Evolutionary conservation across 30 jellyfish, hydroid and myxozoan species (phyloP), one percentile per base, ranked within the genome.

Genomic region (Cassiopea xamachana): DNA sequence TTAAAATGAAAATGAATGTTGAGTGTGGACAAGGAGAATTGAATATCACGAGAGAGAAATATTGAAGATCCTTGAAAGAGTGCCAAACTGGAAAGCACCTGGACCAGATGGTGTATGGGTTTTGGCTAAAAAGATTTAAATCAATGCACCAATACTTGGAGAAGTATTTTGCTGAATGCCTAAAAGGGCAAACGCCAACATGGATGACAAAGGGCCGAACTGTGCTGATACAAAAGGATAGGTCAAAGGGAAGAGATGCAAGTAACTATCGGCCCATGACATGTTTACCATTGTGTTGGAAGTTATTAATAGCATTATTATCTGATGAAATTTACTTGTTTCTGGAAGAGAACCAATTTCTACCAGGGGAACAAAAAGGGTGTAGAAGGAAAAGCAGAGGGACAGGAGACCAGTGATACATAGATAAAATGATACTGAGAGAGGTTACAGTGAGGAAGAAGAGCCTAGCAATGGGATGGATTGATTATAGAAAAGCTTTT

Each of bases 181-280:
- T 50, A 4, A 46, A 77, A 48, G 73, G 73, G 47, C 46, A 60
- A 44, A 44, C 47, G 47, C 86, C 86, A 47, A 27, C 15, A 13
- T 77, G 86, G 86, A 47, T 77, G 12, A 47, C 47, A 44, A 73
- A 77, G 48, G 86, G 71, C 7, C 86, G 89, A 80, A 80, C 89
- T 15, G 13, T 64, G 55, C 89, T 80, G 79, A 80, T 80, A 19
- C 55, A 51, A 82, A 58, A 80, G 44, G 89, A 80, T 51, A 59
- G 60, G 4, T 82, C 89, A 13, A 80, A 80, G 44, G 89, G 83
- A 80, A 80, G 19, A 51, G 58, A 7, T 14, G 89, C 45, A 46
- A 64, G 27, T 59, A 80, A 77, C 87, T 77, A 77, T 58, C 71
- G 87, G 47, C 73, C 73, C 48, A 77, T 77, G 27, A 77, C 87